Evolutionary conservation across 2,888 invertebrate species (phyloP).

Genomic region (Heliconius hortense): DNA sequence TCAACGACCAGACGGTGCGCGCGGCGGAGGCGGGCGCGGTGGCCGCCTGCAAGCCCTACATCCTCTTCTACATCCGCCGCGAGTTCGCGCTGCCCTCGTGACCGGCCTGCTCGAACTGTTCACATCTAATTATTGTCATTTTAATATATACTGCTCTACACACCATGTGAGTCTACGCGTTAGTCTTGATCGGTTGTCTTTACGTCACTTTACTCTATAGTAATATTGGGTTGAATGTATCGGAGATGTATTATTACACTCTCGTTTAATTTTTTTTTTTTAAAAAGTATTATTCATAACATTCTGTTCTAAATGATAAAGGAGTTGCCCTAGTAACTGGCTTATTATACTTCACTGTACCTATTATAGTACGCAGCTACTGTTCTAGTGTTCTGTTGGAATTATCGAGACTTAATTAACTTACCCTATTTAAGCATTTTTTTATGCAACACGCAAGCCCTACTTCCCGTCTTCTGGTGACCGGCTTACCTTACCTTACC

Average conservation of each 20-base stretch:
- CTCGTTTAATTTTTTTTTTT: not conserved
- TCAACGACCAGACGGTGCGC: conserved; percentile 92
- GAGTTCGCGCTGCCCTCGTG: conserved; percentile 77
- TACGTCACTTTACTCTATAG: too few relatives aligned
- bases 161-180: conserved; percentile 83
- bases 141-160: conserved; percentile 91
- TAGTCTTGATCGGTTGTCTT: too few relatives aligned
- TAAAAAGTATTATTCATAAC: not conserved
- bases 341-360: not conserved
- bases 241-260: too few relatives aligned
- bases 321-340: not conserved
- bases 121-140: not conserved
- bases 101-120: conserved; percentile 39
- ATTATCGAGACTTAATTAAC: not conserved
- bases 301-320: not conserved
- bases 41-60: conserved; percentile 90
- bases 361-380: not conserved
- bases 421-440: not conserved
- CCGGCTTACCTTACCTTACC: too few relatives aligned
- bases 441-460: too few relatives aligned
- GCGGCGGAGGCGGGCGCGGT: conserved; percentile 85
- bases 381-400: not conserved
- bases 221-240: too few relatives aligned
- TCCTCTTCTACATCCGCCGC: conserved; percentile 90
- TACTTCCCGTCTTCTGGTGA: too few relatives aligned